Evolutionary conservation across 2,113 vertebrate species (phyloP).

Genomic region (Crotalus horridus): DNA sequence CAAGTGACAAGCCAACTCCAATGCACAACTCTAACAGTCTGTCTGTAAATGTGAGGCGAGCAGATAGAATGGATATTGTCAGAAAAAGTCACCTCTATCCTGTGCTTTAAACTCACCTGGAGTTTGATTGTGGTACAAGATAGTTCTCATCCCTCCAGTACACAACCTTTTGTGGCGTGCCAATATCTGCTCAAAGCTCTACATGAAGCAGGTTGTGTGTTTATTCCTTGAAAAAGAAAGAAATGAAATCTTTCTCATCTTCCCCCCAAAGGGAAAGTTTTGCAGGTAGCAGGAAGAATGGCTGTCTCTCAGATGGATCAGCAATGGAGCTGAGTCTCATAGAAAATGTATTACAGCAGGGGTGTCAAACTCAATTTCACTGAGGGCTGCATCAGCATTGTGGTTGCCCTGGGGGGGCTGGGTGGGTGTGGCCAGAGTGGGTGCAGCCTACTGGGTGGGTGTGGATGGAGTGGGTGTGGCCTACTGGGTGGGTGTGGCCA

Average conservation of each 20-base stretch:
- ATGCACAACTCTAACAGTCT: background rate
- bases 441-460: no score
- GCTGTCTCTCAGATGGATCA: background rate
- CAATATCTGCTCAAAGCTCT: background rate
- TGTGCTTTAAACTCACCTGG: background rate
- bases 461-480: no score
- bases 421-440: no score
- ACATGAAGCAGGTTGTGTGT: background rate
- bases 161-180: background rate
- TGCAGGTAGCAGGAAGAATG: background rate
- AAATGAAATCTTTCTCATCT: background rate
- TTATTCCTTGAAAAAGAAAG: background rate
- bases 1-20: background rate
- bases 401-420: no score
- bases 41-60: slow-evolving; percentile 21
- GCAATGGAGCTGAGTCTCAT: background rate
- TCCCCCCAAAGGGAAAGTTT: background rate
- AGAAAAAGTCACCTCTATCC: background rate
- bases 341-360: background rate
- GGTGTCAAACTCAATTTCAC: no score
- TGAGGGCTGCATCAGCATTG: no score
- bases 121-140: background rate
- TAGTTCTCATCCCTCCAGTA: background rate
- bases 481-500: no score
- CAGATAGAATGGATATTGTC: slow-evolving; percentile 7